phyloP scores from a whole-genome alignment of 2,113 vertebrate genomes.

The Tragulus kanchil region DNA sequence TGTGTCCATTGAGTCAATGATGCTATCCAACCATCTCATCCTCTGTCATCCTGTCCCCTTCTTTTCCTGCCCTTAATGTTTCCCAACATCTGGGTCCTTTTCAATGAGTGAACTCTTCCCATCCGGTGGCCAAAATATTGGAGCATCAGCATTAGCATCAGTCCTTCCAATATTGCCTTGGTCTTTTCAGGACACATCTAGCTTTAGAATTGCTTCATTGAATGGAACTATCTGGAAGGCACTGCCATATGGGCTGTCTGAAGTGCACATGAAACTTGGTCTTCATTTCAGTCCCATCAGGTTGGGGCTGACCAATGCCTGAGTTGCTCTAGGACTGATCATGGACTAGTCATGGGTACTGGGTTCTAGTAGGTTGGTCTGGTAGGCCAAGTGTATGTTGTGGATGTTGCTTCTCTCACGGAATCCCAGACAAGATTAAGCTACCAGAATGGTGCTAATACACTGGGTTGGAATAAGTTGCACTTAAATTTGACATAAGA shows the following conservation, averaged over 20 bases:
- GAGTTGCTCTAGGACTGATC: neutral
- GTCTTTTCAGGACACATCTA: neutral
- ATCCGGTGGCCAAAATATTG: neutral
- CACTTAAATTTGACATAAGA: neutral
- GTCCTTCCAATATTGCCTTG: neutral
- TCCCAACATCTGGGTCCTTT: neutral
- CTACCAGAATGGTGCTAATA: neutral
- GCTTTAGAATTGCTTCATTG: neutral
- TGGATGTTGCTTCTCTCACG: neutral
- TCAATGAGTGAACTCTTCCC: neutral
- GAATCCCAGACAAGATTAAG: neutral
- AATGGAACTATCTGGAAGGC: neutral
- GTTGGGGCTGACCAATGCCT: neutral
- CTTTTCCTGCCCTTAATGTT: neutral
- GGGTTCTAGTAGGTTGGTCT: neutral
- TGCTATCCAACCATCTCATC: neutral
- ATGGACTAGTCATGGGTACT: no score
- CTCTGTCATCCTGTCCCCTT: neutral
- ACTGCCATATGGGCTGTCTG: neutral
- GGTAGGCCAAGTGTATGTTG: neutral
- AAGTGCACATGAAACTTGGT: neutral
- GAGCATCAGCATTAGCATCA: neutral
- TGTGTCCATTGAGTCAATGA: neutral
- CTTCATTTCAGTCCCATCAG: neutral
- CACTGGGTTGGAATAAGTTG: neutral